These are phyloP conservation scores for Platycercus adscitus DNA, from an alignment of 2,113 vertebrate species.

Conservation along the genomic window DNA sequence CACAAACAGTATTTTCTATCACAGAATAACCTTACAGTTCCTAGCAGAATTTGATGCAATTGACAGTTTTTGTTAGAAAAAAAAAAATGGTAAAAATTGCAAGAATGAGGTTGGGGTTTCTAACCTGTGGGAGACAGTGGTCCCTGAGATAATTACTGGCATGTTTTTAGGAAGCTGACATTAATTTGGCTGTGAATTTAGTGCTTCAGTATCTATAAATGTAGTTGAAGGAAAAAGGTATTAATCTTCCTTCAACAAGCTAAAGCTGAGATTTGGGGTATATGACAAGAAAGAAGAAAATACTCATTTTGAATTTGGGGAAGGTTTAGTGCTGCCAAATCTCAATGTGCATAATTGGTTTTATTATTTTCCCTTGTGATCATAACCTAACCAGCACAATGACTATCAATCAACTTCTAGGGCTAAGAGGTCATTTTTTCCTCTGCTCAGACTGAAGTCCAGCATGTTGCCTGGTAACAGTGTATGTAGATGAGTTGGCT, in stretches of 20 bases:
- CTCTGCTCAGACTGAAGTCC: neutral
- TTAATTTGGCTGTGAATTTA: slow-evolving; percentile 56
- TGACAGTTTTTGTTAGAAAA: slow-evolving; percentile 38
- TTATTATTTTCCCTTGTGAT: neutral
- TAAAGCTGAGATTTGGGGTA: neutral
- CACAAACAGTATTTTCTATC: neutral
- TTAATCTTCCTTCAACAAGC: neutral
- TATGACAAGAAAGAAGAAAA: neutral
- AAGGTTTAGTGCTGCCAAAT: neutral
- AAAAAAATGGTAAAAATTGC: neutral
- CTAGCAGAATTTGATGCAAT: slow-evolving; percentile 23
- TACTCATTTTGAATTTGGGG: neutral
- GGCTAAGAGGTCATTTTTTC: neutral
- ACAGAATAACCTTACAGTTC: neutral
- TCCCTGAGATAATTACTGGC: slow-evolving; percentile 58
- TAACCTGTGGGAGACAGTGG: slow-evolving; percentile 16
- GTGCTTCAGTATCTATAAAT: slow-evolving; percentile 21
- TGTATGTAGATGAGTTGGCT: neutral
- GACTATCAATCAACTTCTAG: neutral
- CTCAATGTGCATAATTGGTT: neutral
- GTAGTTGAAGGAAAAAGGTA: neutral
- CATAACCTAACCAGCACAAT: neutral
- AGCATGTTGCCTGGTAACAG: slow-evolving; percentile 27
- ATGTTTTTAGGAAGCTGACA: slow-evolving; percentile 2
- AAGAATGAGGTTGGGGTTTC: neutral